A percentile compares a stretch with the other conserved stretches of the same genome.
phyloP scores from a whole-genome alignment of 2,888 invertebrate genomes.

The Keiferia lycopersicella region DNA sequence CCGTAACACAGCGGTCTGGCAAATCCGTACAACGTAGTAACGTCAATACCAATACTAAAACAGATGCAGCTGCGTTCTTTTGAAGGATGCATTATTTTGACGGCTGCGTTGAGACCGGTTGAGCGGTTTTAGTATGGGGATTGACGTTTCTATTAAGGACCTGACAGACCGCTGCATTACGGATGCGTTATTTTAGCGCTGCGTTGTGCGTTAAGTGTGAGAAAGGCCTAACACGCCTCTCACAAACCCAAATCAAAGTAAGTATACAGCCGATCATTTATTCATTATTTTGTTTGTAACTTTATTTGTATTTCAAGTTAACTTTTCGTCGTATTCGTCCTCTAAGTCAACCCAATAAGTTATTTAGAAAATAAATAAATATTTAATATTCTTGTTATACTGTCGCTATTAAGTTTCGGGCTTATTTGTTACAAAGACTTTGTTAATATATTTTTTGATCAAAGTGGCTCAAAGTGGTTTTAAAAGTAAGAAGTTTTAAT shows the following conservation, averaged over 20 bases:
- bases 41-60: too few relatives aligned
- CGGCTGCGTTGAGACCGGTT: too few relatives aligned
- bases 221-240: conserved; percentile 17
- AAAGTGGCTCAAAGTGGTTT: too few relatives aligned
- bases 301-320: conserved; percentile 10
- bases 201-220: too few relatives aligned
- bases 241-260: conserved; percentile 19
- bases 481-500: background rate
- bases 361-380: background rate
- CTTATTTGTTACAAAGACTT: background rate
- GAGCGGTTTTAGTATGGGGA: too few relatives aligned
- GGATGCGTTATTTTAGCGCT: too few relatives aligned
- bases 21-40: too few relatives aligned
- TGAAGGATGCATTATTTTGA: too few relatives aligned
- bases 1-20: too few relatives aligned
- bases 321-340: background rate
- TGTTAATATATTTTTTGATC: background rate
- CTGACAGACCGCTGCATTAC: too few relatives aligned
- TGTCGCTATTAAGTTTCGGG: background rate
- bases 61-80: too few relatives aligned
- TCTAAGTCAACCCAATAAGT: background rate
- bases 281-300: conserved; percentile 24
- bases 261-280: conserved; percentile 7
- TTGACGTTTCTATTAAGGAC: too few relatives aligned
- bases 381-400: background rate